A percentile compares a stretch with the other conserved stretches of the same genome.
Evolutionary conservation across 2,113 vertebrate genomes (phyloP).

Genomic region (Channa argus): DNA sequence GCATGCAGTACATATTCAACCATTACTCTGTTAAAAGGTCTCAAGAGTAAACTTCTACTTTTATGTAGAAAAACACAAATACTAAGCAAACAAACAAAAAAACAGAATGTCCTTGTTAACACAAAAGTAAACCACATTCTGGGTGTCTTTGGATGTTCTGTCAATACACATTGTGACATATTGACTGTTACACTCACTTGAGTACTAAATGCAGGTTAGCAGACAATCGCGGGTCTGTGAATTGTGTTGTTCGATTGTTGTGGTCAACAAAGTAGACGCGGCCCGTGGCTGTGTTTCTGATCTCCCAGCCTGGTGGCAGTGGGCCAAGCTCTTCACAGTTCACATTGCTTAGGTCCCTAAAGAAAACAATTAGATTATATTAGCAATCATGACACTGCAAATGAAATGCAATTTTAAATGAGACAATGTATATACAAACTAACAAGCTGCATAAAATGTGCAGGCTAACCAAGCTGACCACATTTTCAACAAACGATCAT

Average conservation of each 20-base stretch:
- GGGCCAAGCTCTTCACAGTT: constrained; percentile 98
- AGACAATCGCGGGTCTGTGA: constrained; percentile 95
- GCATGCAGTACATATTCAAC: not conserved
- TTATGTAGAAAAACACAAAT: not conserved
- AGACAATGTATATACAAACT: no score
- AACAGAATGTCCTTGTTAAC: not conserved
- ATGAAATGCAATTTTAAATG: not conserved
- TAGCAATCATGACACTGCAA: not conserved
- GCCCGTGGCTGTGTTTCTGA: constrained; percentile 96
- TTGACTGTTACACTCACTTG: constrained; percentile 85
- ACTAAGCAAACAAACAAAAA: not conserved
- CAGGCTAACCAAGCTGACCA: no score
- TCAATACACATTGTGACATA: not conserved
- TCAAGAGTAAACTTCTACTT: not conserved
- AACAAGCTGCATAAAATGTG: no score
- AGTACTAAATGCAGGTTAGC: constrained; percentile 96
- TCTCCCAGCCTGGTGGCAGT: constrained; percentile 97
- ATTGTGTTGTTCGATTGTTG: constrained; percentile 98
- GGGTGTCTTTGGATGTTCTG: not conserved
- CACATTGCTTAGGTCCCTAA: constrained; percentile 88
- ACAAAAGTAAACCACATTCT: not conserved
- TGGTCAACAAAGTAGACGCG: constrained; percentile 99
- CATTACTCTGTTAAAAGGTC: not conserved
- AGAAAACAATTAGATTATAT: not conserved
- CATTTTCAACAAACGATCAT: no score